Base-by-base conservation (phyloP, 1,140 invertebrate genomes). In the Triops longicaudatus region DNA sequence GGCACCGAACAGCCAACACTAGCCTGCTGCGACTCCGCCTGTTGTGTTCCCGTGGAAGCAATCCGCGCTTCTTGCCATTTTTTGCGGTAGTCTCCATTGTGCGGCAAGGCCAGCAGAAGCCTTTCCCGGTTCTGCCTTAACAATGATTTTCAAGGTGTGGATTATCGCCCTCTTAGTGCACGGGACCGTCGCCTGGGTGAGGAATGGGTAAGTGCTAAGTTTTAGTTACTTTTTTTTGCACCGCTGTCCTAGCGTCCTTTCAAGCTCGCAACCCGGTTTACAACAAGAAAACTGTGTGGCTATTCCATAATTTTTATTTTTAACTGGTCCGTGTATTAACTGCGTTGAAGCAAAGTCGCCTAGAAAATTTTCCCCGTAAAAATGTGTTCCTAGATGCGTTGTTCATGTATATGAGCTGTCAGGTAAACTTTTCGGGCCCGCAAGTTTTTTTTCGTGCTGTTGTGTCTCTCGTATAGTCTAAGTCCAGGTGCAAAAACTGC, bases 21-120 rank as follows among this genome's bases (percentile, higher is more conserved):
- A 63, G 50, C 50, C 50, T 63, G 50, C 50, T 63, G 50, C 50
- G 50, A 63, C 50, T 63, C 50, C 50, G 50, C 50, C 50, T 63
- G 50, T 63, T 63, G 50, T 63, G 50, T 63, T 63, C 50, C 17
- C 50, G 10, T 63, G 50, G 14, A 63, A 63, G 50, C 17, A 63
- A 63, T 63, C 50, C 50, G 50, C 50, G 50, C 50, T 63, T 63
- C 50, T 63, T 14, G 50, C 50, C 50, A 63, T 63, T 63, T n/a
- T 63, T 22, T 63, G 50, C 50, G 50, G 50, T 63, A 63, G 50
- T 63, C 50, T 63, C 50, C 50, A 63, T 63, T 63, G 50, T 63
- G 50, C 50, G 50, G 50, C 50, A 63, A 63, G 50, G 50, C 50
- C 50, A 63, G 17, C 50, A 63, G 50, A 63, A 63, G 50, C 50